Base-by-base conservation (phyloP, 1,140 invertebrate species). In the Lasioglossum baleicum region DNA sequence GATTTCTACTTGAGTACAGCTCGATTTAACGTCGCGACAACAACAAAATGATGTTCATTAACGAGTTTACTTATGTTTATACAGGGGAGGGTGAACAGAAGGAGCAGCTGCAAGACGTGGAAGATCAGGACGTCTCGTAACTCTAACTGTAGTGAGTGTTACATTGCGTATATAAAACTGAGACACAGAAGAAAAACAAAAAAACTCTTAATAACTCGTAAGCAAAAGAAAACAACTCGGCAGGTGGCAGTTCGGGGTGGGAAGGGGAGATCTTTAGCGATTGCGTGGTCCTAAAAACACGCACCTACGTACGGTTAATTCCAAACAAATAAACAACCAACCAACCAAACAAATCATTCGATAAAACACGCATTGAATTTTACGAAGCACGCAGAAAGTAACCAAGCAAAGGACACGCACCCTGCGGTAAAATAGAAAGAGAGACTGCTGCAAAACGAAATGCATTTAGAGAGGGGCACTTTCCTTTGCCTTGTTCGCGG, bases 101-200 rank as follows among this genome's bases (percentile, higher is more conserved):
- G 93, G 97, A 97, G 93, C 95, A 96, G 92, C 95, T 97, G 90
- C 97, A 98, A 93, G 97, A 98, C 93, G 96, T 96, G 89, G 97
- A 98, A 93, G 97, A 98, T 93, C 97, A 98, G 94, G 97, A 97
- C 94, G 97, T 97, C 93, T 97, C 97, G 96, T 97, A 97, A 97
- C 92, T 93, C 88, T 92, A 92, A 90, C 90, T 91, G 89, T 90
- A 92, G 92, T 93, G 92, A 93, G 92, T 93, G 92, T 92, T 92
- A 90, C 89, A 72, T 90, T 91, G 90, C 90, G 92, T 89, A 93
- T 92, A 91, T 88, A 91, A 92, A 92, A 87, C 84, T 90, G 89
- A 92, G 86, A 91, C 89, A 92, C 90, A 90, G 91, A 88, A 90
- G 88, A 90, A 86, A 88, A 88, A 83, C 88, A 92, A 93, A 86